Evolutionary conservation across 2,113 vertebrate genomes (phyloP), one percentile per base, ranked within the genome.

Genomic region (Colius striatus): DNA sequence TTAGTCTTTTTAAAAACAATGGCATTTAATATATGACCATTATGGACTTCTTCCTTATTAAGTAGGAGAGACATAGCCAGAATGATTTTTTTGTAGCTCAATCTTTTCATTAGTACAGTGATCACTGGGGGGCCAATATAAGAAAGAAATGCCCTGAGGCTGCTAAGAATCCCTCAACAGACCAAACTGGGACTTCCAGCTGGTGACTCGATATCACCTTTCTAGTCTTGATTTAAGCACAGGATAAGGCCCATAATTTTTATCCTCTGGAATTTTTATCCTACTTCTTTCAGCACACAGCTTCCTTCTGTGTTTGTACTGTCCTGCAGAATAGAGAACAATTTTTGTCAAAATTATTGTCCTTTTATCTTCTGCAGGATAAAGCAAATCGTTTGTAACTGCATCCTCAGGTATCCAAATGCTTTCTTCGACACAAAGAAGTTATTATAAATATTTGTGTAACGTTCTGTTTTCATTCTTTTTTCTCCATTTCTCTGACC

Each of bases 241-340:
- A 73, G 25, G 71, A 83, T 66, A 66, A 55, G 76, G 80, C 23
- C 60, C 66, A 18, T 87, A 70, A 86, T 87, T 91, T 95, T 97
- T 76, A 29, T 73, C 36, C 55, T 54, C 66, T 80, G 67, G 58
- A 94, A 73, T 83, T 93, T 95, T 82, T 91, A 73, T 79, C 75
- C 57, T 81, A 9, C 50, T 58, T 85, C 66, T 90, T 92, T 89
- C 55, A 87, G 26, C 26, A 51, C 76, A 60, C 51, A 78, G 38
- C 41, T 93, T 91, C 63, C n/a, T 63, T 87, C 79, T 86, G n/a
- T 88, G 16, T 89, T 80, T 89, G 27, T 62, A 22, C 47, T 76
- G 60, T 70, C 55, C 34, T 51, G 43, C 36, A 80, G 58, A 94
- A 91, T 32, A 4, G 41, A 74, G 51, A 94, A 57, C 47, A 94